These are phyloP conservation scores for Sphaeramia orbicularis DNA, from an alignment of 2,797 vertebrate genomes.

Conservation along the genomic window DNA sequence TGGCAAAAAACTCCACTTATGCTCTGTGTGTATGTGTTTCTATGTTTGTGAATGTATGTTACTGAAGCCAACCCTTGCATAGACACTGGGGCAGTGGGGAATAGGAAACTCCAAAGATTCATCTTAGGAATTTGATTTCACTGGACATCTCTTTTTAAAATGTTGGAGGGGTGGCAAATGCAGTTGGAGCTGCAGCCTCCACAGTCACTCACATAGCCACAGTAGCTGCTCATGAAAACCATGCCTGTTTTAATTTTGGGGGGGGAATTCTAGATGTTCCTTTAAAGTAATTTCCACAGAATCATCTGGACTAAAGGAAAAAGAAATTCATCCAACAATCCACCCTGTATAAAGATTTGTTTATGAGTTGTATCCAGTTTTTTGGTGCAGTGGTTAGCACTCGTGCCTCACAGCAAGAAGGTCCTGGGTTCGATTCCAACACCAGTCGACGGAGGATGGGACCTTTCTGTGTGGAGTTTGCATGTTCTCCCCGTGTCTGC, in stretches of 20 bases:
- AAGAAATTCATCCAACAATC: too few species aligned
- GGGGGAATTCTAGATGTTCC: background rate
- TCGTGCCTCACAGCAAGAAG: too few species aligned
- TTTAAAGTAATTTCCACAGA: conserved; percentile 1
- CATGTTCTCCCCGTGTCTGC: too few species aligned
- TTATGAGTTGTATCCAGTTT: background rate
- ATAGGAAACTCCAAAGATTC: conserved; percentile 7
- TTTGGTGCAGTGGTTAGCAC: too few species aligned
- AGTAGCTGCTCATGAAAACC: background rate
- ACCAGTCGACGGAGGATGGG: too few species aligned
- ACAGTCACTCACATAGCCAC: conserved; percentile 23
- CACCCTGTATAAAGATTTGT: too few species aligned
- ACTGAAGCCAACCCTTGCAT: background rate
- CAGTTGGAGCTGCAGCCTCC: conserved; percentile 29
- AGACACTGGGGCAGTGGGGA: background rate
- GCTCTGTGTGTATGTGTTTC: conserved; percentile 11
- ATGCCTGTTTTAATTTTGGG: too few species aligned
- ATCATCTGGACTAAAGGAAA: background rate
- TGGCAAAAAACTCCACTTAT: conserved; percentile 13
- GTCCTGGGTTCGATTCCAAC: too few species aligned
- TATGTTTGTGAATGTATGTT: conserved; percentile 4
- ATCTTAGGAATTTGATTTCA: conserved; percentile 22
- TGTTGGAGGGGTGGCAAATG: conserved; percentile 26
- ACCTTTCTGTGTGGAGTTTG: too few species aligned
- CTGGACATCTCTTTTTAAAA: conserved; percentile 17